Percentiles rank a stretch among this genome's conserved stretches.
Conservation (phyloP, 1,140 invertebrate species). For the Papilio xuthus region DNA sequence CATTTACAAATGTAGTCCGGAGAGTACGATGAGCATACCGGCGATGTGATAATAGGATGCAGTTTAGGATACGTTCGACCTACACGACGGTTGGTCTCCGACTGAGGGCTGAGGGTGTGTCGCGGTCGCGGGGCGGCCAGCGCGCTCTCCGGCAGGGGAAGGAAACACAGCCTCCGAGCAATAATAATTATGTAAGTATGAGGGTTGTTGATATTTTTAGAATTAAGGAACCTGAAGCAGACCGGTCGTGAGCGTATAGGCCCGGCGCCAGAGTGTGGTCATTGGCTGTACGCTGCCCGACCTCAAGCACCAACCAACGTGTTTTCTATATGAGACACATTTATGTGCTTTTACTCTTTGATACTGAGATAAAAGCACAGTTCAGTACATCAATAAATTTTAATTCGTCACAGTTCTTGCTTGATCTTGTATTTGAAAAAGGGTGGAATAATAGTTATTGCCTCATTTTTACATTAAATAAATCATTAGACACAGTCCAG, state of each 20-base stretch:
- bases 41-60: not conserved
- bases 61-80: conserved; percentile 38
- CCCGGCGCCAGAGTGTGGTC: not conserved
- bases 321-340: not conserved
- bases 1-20: not conserved
- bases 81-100: conserved; percentile 42
- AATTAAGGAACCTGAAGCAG: conserved; percentile 48
- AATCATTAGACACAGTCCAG: not conserved
- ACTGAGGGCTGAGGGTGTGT: conserved; percentile 43
- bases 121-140: conserved; percentile 42
- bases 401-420: not conserved
- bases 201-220: conserved; percentile 76
- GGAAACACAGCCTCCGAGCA: conserved; percentile 72
- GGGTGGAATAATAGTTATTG: not conserved
- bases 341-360: not conserved
- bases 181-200: conserved; percentile 74
- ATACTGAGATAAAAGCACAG: not conserved
- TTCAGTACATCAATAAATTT: not conserved
- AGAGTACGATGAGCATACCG: not conserved
- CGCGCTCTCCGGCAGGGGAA: conserved; percentile 49
- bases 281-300: not conserved
- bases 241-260: not conserved
- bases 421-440: not conserved
- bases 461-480: not conserved
- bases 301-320: not conserved